These are phyloP conservation scores for Azemiops feae DNA, from an alignment of 2,113 vertebrate species.

Conservation along the genomic window DNA sequence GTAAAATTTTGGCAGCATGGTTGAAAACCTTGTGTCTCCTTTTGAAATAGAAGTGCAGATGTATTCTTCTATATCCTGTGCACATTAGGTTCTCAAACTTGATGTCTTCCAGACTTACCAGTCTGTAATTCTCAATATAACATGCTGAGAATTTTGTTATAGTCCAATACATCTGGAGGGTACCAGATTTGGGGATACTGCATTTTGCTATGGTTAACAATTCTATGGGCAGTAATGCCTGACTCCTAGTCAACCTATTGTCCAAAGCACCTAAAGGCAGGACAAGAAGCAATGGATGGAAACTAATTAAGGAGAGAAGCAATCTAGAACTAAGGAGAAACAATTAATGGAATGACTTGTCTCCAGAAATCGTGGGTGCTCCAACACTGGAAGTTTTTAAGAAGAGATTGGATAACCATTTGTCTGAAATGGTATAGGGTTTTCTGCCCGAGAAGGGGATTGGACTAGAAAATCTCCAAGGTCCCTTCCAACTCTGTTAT, in stretches of 20 bases:
- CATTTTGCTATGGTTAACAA: background rate
- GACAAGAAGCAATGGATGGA: background rate
- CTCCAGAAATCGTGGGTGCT: background rate
- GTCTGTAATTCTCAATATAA: background rate
- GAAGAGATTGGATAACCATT: background rate
- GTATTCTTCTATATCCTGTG: rapidly evolving
- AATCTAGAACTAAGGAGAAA: background rate
- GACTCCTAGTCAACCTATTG: background rate
- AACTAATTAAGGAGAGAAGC: background rate
- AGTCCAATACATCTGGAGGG: background rate
- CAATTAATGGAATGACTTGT: background rate
- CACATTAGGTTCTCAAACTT: background rate
- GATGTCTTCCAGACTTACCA: background rate
- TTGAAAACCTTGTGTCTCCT: conserved; percentile 11
- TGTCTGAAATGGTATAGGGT: background rate
- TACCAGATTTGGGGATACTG: background rate
- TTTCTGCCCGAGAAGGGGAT: too few species aligned
- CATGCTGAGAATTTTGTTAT: background rate
- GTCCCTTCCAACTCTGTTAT: too few species aligned
- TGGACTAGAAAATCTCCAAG: too few species aligned
- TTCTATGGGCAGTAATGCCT: background rate
- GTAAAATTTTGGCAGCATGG: background rate
- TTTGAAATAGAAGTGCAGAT: background rate
- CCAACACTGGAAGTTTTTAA: background rate
- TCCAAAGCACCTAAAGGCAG: background rate